phyloP scores from a whole-genome alignment of 2,797 vertebrate species.

The Taeniopygia guttata region DNA sequence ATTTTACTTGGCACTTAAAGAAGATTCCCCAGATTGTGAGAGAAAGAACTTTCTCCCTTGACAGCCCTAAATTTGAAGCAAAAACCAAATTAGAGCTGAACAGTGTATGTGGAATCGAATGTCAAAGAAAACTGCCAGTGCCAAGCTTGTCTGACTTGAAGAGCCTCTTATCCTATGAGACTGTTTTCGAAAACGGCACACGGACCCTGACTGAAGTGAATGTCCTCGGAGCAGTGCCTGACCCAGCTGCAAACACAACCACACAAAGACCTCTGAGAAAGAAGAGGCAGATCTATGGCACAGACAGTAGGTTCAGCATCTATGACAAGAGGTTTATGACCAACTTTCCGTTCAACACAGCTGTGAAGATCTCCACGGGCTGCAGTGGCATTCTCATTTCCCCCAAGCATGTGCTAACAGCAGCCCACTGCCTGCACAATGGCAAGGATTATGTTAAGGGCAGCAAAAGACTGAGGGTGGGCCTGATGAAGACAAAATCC shows the following conservation, averaged over 20 bases:
- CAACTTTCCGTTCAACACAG: conserved; percentile 91
- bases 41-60: conserved; percentile 83
- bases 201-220: conserved; percentile 86
- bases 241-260: conserved; percentile 61
- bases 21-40: conserved; percentile 86
- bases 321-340: conserved; percentile 87
- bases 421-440: conserved; percentile 93
- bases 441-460: conserved; percentile 90
- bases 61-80: conserved; percentile 85
- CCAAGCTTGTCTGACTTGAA: conserved; percentile 85
- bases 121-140: conserved; percentile 81
- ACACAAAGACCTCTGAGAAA: conserved; percentile 11
- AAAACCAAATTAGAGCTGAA: conserved; percentile 74
- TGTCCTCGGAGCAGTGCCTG: conserved; percentile 56
- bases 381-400: conserved; percentile 93
- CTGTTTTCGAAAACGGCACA: conserved; percentile 91
- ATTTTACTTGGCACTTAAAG: conserved; percentile 88
- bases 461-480: conserved; percentile 87
- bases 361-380: conserved; percentile 94
- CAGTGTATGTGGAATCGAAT: conserved; percentile 90
- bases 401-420: conserved; percentile 90
- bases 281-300: conserved; percentile 91
- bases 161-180: conserved; percentile 91
- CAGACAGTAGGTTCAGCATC: conserved; percentile 94
- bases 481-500: conserved; percentile 86